Evolutionary conservation across 37 sponge, comb jelly and placozoan genomes (phyloP), one percentile per base, ranked within the genome.

Genomic region (Amphimedon queenslandica): DNA sequence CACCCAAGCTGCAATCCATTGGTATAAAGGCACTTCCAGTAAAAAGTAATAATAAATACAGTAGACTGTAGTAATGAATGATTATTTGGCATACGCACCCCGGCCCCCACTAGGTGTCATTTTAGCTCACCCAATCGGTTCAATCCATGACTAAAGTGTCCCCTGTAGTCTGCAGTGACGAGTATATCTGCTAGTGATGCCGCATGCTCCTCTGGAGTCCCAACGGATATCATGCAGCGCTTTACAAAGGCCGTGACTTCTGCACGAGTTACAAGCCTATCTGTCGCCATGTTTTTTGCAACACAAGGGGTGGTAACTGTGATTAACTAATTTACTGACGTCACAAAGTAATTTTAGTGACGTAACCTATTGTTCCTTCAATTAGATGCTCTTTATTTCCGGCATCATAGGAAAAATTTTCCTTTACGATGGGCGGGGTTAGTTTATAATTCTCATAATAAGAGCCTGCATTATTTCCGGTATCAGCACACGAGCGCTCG

Each of bases 81-180:
- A 63, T 38, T 39, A 21, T 31, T 21, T 33, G 33, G 63, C 63
- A 58, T 3, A 41, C 4, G 71, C n/a, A 16, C 28, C 13, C 4
- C n/a, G 20, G 4, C 60, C 23, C 42, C 20, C 36, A 3, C 3
- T 18, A 66, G 11, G 31, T 2, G 18, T 16, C 24, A n/a, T n/a
- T n/a, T n/a, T n/a, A 10, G 55, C 79, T 51, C 43, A 93, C 94
- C 90, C 42, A 96, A 75, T 63, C 96, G 78, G 58, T 96, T 96
- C 37, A 96, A 39, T 3, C 96, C 96, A 64, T 96, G 96, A 76
- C 96, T 96, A 80, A 82, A 96, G 75, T 96, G 96, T 8, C 96
- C 96, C 28, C 96, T 61, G 40, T 36, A 30, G 74, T 96, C 96
- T 31, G 90, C 96, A 28, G 80, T 74, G 4, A 92, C 69, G 25